Evolutionary conservation across 2,797 vertebrate species (phyloP).

Genomic region (Allobates femoralis): DNA sequence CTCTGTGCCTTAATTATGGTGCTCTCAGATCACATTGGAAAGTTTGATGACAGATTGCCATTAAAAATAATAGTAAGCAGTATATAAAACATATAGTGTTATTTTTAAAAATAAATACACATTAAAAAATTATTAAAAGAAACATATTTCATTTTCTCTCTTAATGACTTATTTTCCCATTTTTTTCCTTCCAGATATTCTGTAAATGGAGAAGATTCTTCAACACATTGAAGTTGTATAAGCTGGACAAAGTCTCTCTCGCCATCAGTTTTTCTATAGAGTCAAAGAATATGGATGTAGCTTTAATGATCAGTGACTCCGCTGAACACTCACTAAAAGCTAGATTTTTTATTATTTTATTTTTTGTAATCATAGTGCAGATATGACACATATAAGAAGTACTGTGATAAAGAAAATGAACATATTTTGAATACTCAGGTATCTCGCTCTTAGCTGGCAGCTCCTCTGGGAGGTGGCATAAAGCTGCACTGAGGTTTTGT

Average conservation of each 20-base stretch:
- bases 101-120: no score
- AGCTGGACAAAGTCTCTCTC: constrained; percentile 64
- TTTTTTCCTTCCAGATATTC: constrained; percentile 80
- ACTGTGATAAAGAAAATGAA: constrained; percentile 82
- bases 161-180: not conserved
- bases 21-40: no score
- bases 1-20: no score
- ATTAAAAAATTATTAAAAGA: no score
- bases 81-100: no score
- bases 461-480: constrained; percentile 79
- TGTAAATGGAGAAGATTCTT: constrained; percentile 79
- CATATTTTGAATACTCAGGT: constrained; percentile 94
- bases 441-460: constrained; percentile 84
- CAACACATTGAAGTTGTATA: constrained; percentile 80
- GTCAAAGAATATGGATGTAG: constrained; percentile 55
- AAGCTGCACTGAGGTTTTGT: constrained; percentile 77
- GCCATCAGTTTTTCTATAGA: constrained; percentile 55
- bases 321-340: constrained; percentile 74
- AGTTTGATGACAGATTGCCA: no score
- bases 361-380: constrained; percentile 75
- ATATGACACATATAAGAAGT: constrained; percentile 82
- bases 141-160: no score
- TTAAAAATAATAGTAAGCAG: no score
- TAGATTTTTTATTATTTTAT: constrained; percentile 71
- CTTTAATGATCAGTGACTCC: constrained; percentile 64